Percentiles rank a stretch among this genome's conserved stretches.
Evolutionary conservation across 2,113 vertebrate species (phyloP).

Genomic region (Brachionichthys hirsutus): DNA sequence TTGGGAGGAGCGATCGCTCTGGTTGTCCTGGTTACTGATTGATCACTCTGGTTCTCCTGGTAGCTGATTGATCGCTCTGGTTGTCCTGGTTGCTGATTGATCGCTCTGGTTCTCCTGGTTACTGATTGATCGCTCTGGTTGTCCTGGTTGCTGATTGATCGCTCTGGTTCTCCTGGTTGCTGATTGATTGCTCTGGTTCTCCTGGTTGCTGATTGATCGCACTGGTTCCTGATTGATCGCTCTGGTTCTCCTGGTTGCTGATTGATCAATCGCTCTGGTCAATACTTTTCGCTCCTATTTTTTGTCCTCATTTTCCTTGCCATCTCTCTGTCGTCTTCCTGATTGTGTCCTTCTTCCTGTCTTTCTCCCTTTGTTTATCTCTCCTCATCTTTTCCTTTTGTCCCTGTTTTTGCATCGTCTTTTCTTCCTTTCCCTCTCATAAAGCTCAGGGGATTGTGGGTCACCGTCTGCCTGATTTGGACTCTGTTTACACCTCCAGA

Average conservation of each 20-base stretch:
- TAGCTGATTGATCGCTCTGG: slow-evolving; percentile 45
- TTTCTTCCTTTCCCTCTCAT: neutral
- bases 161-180: slow-evolving; percentile 53
- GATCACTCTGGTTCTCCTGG: slow-evolving; percentile 38
- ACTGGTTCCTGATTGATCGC: too few species aligned
- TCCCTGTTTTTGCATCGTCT: neutral
- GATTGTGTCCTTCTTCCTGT: slow-evolving; percentile 6
- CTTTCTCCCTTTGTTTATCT: slow-evolving; percentile 3
- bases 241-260: slow-evolving; percentile 47
- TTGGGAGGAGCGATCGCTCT: slow-evolving; percentile 48
- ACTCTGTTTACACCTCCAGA: too few species aligned
- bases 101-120: slow-evolving; percentile 51
- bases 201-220: slow-evolving; percentile 41
- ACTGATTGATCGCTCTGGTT: slow-evolving; percentile 45
- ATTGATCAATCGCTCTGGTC: slow-evolving; percentile 47
- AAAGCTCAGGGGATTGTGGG: too few species aligned
- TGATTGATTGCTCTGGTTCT: slow-evolving; percentile 53
- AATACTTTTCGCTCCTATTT: slow-evolving; percentile 25
- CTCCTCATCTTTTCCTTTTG: neutral
- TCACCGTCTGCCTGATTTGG: too few species aligned
- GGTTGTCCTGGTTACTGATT: slow-evolving; percentile 52
- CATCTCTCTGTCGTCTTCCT: slow-evolving; percentile 7
- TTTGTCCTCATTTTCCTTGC: slow-evolving; percentile 31
- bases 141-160: slow-evolving; percentile 48
- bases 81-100: slow-evolving; percentile 51